Base-by-base conservation (phyloP, 2,888 invertebrate species). In the Eupeodes luniger region DNA sequence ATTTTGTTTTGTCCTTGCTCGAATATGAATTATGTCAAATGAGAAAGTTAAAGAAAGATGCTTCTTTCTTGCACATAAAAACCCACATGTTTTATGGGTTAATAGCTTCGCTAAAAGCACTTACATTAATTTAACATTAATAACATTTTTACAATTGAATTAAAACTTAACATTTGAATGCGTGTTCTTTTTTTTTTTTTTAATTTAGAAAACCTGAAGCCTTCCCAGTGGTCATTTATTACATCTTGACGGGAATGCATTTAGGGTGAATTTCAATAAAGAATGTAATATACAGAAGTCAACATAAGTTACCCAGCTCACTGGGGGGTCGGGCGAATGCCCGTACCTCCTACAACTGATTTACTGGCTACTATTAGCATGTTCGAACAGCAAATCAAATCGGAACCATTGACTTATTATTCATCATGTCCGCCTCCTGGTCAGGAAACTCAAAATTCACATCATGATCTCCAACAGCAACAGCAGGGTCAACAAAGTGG, bases 351-450 rank as follows among this genome's bases (percentile, higher is more conserved):
- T 94, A 94, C 95, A 93, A 94, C 94, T 94, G 95, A 95, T 94
- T 94, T 95, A 92, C 94, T 95, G 94, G 95, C 95, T 94, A 95
- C 95, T 90, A 95, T 95, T 92, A 95, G 95, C 93, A 96, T 96
- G 96, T 96, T 96, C 91, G 96, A 96, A 93, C 96, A 96, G 93
- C 96, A 96, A 93, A 96, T 96, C 92, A 96, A 96, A 93, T 95
- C 96, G 91, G 96, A 96, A 93, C 96, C 96, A 90, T 95, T 96
- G 95, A 95, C 95, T 94, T 95, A 94, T 90, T 94, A 94, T 91
- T 93, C 94, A 64, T 92, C 94, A 85, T 90, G 93, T 92, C 91
- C 90, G 90, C 79, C 93, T 90, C 90, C 93, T 91, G 87, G 90
- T 77, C 88, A 90, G 89, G 91, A 91, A 66, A 70, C 75, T 1